Conservation (phyloP, 37 sponge, comb jelly and placozoan genomes). For the Theonella swinhoei region DNA sequence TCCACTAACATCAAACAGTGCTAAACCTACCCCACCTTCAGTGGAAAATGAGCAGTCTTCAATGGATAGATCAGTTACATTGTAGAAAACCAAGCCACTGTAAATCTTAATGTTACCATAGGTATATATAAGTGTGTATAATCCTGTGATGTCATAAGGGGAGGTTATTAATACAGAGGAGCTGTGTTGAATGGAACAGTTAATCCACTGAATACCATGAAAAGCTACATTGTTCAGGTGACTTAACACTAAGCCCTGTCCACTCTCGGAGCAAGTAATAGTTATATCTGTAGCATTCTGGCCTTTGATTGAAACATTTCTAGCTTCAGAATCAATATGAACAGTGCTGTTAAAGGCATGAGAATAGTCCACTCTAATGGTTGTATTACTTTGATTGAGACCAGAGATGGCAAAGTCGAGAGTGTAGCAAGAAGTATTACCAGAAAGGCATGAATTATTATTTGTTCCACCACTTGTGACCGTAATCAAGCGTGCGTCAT, state of each 20-base stretch:
- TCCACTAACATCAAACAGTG: constrained; percentile 35
- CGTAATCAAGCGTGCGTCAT: no score
- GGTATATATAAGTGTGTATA: no score
- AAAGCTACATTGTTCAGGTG: neutral
- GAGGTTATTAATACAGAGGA: neutral
- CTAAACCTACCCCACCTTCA: constrained; percentile 13
- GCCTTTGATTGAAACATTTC: no score
- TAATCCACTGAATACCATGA: neutral
- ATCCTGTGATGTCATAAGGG: neutral
- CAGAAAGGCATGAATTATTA: no score
- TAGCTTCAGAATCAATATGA: neutral
- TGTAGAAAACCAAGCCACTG: constrained; percentile 27
- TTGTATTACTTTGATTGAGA: neutral
- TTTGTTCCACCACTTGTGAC: no score
- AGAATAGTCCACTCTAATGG: neutral
- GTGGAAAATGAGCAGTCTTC: neutral
- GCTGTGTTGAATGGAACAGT: neutral
- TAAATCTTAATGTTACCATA: neutral
- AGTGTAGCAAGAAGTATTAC: neutral
- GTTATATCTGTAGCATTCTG: neutral
- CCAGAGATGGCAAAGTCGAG: neutral
- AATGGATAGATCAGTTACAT: constrained; percentile 9
- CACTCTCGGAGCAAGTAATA: neutral
- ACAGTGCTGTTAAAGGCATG: neutral
- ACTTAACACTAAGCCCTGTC: neutral